Evolutionary conservation across 2,113 vertebrate genomes (phyloP).

Genomic region (Xiphorhynchus elegans): DNA sequence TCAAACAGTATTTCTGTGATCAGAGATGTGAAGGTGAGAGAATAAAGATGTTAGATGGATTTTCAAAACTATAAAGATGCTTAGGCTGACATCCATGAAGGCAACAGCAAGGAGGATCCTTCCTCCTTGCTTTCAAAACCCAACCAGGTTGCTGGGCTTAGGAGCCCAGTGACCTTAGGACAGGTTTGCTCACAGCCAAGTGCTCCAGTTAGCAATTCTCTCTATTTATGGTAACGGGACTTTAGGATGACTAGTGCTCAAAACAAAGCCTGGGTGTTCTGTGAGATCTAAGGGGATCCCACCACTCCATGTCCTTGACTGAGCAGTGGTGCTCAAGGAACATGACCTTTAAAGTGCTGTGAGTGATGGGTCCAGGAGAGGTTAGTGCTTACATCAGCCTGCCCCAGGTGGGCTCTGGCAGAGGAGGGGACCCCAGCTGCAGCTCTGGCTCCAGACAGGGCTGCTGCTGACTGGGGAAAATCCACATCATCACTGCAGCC

Average conservation of each 20-base stretch:
- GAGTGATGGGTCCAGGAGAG: neutral
- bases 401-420: neutral
- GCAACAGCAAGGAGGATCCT: neutral
- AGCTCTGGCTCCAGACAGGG: neutral
- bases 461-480: neutral
- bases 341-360: neutral
- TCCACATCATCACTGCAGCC: neutral
- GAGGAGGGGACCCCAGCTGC: neutral
- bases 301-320: neutral
- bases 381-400: neutral
- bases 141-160: neutral
- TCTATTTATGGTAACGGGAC: accelerated
- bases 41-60: neutral
- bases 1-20: neutral
- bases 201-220: neutral
- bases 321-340: neutral
- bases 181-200: neutral
- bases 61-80: neutral
- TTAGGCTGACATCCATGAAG: neutral
- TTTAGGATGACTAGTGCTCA: neutral
- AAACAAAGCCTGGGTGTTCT: neutral
- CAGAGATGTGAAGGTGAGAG: neutral
- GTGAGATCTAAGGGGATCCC: neutral
- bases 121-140: neutral
- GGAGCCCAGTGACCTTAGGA: neutral